Percentiles rank a stretch among this genome's conserved stretches.
Evolutionary conservation across 2,797 vertebrate species (phyloP).

Genomic region (Phoeniculus purpureus): DNA sequence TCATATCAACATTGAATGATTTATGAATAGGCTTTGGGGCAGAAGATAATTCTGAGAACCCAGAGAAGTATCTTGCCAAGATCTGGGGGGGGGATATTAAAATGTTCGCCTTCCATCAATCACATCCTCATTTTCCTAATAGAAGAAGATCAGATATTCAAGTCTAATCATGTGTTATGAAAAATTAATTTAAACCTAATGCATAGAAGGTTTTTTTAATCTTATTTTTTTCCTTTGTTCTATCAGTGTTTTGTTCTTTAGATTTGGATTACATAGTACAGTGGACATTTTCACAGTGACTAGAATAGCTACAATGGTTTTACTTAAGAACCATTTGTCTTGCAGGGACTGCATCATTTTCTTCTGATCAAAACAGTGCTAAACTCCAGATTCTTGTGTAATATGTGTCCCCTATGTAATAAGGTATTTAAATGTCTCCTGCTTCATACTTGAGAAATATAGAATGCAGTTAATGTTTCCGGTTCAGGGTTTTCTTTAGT

Average conservation of each 20-base stretch:
- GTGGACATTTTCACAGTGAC: neutral
- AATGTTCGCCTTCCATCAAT: slow-evolving; percentile 61
- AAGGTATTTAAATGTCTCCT: neutral
- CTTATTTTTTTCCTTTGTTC: neutral
- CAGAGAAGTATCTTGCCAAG: slow-evolving; percentile 45
- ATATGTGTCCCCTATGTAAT: too few relatives aligned
- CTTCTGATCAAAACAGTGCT: neutral
- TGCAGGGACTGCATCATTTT: neutral
- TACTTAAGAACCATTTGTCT: neutral
- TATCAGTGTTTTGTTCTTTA: neutral
- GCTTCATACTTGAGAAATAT: neutral
- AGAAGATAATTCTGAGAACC: slow-evolving; percentile 67
- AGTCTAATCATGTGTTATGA: slow-evolving; percentile 31
- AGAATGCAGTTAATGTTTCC: neutral
- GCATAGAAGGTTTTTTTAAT: slow-evolving; percentile 12
- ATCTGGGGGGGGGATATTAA: slow-evolving; percentile 16
- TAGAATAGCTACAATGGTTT: neutral
- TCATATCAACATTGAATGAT: slow-evolving; percentile 71
- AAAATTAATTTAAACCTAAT: slow-evolving; percentile 52
- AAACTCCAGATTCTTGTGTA: neutral
- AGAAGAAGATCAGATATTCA: slow-evolving; percentile 59
- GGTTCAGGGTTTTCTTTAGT: neutral
- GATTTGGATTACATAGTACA: neutral
- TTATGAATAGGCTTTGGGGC: slow-evolving; percentile 68
- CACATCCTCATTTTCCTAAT: slow-evolving; percentile 47